Percentiles rank a stretch among this genome's conserved stretches.
Conservation (phyloP, 2,797 vertebrate genomes). For the Sebastes oblongus region DNA sequence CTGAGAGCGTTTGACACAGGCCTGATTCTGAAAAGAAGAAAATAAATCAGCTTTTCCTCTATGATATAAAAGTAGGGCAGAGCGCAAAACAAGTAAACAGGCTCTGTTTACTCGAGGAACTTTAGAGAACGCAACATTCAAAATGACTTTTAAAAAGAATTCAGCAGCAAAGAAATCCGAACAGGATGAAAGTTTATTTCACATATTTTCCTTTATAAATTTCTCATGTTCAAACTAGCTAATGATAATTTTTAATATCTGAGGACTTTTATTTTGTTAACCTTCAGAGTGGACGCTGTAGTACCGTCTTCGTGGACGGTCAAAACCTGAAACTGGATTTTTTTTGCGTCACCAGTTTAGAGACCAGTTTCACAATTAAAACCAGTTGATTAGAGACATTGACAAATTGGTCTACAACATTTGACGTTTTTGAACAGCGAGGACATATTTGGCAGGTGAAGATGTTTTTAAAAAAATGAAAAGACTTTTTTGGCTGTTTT, state of each 20-base stretch:
- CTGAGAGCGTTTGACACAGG: conserved; percentile 10
- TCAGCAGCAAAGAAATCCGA: neutral
- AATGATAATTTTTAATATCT: neutral
- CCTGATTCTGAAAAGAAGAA: conserved; percentile 17
- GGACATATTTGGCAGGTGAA: neutral
- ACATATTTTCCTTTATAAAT: neutral
- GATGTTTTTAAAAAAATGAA: neutral
- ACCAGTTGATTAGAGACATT: neutral
- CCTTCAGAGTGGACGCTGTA: neutral
- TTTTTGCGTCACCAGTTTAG: neutral
- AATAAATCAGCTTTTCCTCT: conserved; percentile 23
- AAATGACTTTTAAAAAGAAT: neutral
- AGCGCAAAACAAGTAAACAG: conserved; percentile 25
- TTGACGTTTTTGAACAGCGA: too few species aligned
- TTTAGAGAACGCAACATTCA: neutral
- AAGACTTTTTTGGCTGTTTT: neutral
- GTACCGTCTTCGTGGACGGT: neutral
- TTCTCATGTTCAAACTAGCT: neutral
- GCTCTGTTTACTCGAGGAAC: conserved; percentile 11
- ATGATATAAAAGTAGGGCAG: conserved; percentile 35
- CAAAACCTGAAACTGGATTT: neutral
- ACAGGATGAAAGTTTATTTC: neutral
- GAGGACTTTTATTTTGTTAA: neutral
- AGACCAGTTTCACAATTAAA: neutral
- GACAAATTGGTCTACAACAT: neutral